phyloP scores from a whole-genome alignment of 2,113 vertebrate species.

The Clarias batrachus region DNA sequence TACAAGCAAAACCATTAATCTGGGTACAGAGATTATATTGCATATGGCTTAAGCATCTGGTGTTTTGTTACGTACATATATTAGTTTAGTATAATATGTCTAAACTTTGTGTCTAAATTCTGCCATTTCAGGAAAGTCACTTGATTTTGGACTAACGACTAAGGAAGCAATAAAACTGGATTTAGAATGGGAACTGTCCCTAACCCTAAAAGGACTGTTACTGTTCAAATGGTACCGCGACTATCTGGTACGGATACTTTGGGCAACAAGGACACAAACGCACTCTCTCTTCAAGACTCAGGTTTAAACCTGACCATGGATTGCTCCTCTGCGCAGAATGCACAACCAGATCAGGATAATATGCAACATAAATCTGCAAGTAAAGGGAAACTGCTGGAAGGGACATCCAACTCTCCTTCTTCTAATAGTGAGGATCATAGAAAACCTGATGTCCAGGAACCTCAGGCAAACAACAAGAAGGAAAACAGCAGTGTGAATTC shows the following conservation, averaged over 20 bases:
- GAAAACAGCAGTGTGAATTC: conserved; percentile 64
- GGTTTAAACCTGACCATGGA: conserved; percentile 68
- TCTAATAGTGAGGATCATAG: conserved; percentile 50
- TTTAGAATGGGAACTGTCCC: conserved; percentile 85
- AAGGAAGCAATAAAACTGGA: conserved; percentile 47
- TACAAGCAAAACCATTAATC: not conserved
- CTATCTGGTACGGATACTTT: conserved; percentile 69
- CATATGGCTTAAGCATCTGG: not conserved
- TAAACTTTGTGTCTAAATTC: not conserved
- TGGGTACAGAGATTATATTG: not conserved
- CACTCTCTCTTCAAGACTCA: conserved; percentile 66
- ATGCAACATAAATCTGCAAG: conserved; percentile 30
- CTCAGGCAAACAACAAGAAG: conserved; percentile 48
- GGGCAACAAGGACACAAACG: conserved; percentile 68
- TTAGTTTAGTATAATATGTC: not conserved
- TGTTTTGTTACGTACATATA: not conserved
- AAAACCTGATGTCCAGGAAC: conserved; percentile 49
- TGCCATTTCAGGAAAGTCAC: conserved; percentile 28
- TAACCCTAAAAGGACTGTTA: conserved; percentile 83
- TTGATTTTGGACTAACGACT: conserved; percentile 59
- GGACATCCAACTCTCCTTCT: conserved; percentile 40
- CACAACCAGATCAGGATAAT: conserved; percentile 53
- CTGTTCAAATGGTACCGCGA: conserved; percentile 75
- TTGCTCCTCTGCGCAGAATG: conserved; percentile 52
- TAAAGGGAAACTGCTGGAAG: conserved; percentile 22